These are phyloP conservation scores for Gavialis gangeticus DNA, from an alignment of 2,113 vertebrate genomes.

Conservation along the genomic window DNA sequence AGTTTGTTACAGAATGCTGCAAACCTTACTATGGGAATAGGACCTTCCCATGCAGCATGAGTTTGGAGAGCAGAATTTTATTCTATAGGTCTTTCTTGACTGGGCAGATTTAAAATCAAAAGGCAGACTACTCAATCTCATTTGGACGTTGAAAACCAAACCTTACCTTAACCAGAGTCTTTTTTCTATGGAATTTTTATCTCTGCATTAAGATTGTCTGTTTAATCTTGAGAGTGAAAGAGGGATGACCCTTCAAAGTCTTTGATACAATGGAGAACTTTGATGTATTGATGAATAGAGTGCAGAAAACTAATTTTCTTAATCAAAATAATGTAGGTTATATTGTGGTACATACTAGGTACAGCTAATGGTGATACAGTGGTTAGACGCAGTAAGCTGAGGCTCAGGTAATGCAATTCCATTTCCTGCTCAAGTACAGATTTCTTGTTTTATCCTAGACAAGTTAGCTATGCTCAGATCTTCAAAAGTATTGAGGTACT, in stretches of 20 bases:
- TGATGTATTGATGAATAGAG: constrained; percentile 8
- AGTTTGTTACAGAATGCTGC: background rate
- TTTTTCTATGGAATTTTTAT: constrained; percentile 22
- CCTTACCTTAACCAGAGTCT: background rate
- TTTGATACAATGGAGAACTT: background rate
- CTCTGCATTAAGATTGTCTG: background rate
- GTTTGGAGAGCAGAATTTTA: background rate
- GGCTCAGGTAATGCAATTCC: background rate
- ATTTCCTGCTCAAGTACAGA: background rate
- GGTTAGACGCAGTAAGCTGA: background rate
- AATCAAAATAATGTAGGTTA: background rate
- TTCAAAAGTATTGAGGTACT: too few species aligned
- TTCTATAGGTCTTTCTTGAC: background rate
- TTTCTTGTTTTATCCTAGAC: background rate
- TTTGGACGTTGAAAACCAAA: constrained; percentile 15
- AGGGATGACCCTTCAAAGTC: background rate
- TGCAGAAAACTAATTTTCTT: background rate
- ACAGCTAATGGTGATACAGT: background rate
- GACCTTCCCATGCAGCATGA: background rate
- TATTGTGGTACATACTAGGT: background rate
- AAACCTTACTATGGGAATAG: background rate
- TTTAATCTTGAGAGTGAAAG: constrained; percentile 21
- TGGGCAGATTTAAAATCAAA: background rate
- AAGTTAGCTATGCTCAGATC: background rate
- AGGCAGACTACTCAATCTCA: background rate